Evolutionary conservation across 1,140 invertebrate species (phyloP).

Genomic region (Apis cerana): DNA sequence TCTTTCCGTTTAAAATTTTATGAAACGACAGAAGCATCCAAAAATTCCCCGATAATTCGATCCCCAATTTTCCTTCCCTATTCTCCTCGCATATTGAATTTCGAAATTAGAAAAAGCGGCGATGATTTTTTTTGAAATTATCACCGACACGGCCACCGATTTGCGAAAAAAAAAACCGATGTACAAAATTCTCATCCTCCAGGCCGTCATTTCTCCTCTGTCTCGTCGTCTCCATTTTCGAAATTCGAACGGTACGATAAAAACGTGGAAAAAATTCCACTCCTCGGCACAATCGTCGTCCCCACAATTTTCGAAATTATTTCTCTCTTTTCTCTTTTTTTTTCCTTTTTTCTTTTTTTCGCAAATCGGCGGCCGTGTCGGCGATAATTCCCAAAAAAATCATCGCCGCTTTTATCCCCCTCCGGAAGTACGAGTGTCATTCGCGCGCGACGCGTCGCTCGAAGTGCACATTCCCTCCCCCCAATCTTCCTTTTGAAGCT

Average conservation of each 20-base stretch:
- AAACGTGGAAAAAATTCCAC: not conserved
- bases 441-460: not conserved
- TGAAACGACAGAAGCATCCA: too few species aligned
- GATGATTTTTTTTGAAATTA: not conserved
- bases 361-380: not conserved
- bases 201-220: too few species aligned
- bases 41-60: too few species aligned
- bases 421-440: constrained; percentile 2
- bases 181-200: too few species aligned
- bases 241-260: not conserved
- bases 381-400: not conserved
- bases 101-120: not conserved
- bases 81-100: too few species aligned
- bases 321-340: not conserved
- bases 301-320: too few species aligned
- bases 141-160: not conserved
- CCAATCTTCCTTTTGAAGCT: not conserved
- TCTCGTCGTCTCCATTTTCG: too few species aligned
- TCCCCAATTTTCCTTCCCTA: too few species aligned
- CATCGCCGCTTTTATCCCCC: not conserved
- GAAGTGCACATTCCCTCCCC: not conserved
- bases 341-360: not conserved
- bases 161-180: not conserved
- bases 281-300: not conserved
- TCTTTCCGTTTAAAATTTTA: too few species aligned